These are phyloP conservation scores for Hyperoodon ampullatus DNA, from an alignment of 2,113 vertebrate genomes.

Conservation along the genomic window DNA sequence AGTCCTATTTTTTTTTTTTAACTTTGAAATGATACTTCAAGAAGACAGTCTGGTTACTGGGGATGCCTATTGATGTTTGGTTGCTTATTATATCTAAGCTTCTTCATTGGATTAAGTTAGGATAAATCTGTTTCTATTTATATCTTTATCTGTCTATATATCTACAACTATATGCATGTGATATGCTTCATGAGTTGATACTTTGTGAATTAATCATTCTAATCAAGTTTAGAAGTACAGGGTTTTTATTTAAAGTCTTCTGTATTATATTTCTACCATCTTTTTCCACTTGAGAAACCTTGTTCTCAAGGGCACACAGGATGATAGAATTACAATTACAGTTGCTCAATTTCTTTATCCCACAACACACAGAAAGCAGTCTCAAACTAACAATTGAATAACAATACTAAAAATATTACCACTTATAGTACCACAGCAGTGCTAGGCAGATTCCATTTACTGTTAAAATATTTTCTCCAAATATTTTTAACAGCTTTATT, in stretches of 20 bases:
- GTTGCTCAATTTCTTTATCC: not conserved
- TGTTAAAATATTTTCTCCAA: not conserved
- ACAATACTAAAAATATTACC: not conserved
- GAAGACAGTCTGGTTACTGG: not conserved
- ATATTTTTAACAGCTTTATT: not conserved
- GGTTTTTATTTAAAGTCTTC: not conserved
- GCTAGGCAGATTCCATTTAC: not conserved
- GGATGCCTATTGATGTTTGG: not conserved
- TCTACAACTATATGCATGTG: not conserved
- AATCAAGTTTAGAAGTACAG: not conserved
- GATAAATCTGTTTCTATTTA: not conserved
- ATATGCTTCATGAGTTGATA: not conserved
- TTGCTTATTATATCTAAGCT: not conserved
- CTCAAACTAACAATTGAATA: not conserved
- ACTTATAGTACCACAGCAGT: not conserved
- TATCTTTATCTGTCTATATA: not conserved
- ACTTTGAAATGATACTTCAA: not conserved
- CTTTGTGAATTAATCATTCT: not conserved
- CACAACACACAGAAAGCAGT: not conserved
- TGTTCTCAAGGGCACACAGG: not conserved
- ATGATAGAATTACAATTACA: not conserved
- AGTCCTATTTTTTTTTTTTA: not conserved
- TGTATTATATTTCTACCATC: not conserved
- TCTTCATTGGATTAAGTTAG: not conserved
- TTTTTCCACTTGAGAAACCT: not conserved